Evolutionary conservation across 1,140 invertebrate species (phyloP), one percentile per base, ranked within the genome.

Genomic region (Plodia interpunctella): DNA sequence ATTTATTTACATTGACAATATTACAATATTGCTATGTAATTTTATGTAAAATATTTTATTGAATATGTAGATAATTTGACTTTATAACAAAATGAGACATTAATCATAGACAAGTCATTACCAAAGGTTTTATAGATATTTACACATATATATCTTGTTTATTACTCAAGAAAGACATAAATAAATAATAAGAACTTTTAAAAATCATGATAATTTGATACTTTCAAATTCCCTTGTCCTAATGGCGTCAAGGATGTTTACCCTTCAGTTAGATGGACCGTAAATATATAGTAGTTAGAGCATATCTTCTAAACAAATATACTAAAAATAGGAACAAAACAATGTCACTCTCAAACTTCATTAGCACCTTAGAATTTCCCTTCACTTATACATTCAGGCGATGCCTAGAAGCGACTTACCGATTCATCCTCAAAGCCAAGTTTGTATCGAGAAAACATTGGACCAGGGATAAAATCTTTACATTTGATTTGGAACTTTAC

Each of bases 401-500:
- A 55, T 66, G 65, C 62, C 60, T 50, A 63, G 58, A 63, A 63
- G 59, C 60, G 56, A 63, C 58, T 59, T 49, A 61, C 55, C 54
- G 57, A 67, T 72, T 71, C 50, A 58, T 74, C 61, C 65, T 63
- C 55, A 28, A 51, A 61, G 64, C 61, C 63, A 68, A 66, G 30
- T 68, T 54, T 30, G 54, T 57, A 53, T 55, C 49, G 63, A 72
- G 62, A 69, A 65, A 68, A 52, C 55, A 32, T 50, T 18, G 25
- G 30, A 56, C 55, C 50, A 55, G 19, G 17, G 18, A 28, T 13
- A 55, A 30, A 55, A 13, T 1, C 1, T n/a, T 8, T 35, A 9
- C 20, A 54, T 17, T 19, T 51, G 28, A 59, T 64, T 65, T 52
- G 53, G 28, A 62, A 63, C 58, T 49, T 66, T 59, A 50, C 19